These are phyloP conservation scores for Cichlasoma orientale DNA, from an alignment of 2,797 vertebrate species.

Conservation along the genomic window DNA sequence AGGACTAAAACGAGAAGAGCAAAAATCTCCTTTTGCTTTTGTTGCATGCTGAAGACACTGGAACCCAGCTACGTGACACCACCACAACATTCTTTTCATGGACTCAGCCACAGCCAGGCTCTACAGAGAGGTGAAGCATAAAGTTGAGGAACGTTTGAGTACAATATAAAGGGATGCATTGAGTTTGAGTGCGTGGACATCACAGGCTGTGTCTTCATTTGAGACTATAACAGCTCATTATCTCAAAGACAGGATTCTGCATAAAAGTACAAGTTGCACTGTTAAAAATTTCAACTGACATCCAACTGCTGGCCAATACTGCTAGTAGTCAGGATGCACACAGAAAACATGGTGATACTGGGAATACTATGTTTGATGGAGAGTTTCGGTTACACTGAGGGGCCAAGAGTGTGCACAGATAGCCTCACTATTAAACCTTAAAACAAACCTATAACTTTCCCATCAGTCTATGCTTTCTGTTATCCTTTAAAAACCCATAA, in stretches of 20 bases:
- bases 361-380: background rate
- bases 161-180: background rate
- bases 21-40: background rate
- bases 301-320: no score
- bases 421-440: background rate
- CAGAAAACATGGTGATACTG: background rate
- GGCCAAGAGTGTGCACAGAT: background rate
- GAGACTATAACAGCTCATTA: no score
- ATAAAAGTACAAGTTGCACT: no score
- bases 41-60: background rate
- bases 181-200: background rate
- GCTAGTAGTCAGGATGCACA: background rate
- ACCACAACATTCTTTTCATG: background rate
- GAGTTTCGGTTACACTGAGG: background rate
- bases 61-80: background rate
- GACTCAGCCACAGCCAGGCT: background rate
- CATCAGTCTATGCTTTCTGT: background rate
- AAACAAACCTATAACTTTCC: background rate
- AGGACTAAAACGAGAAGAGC: no score
- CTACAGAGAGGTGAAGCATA: background rate
- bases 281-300: background rate
- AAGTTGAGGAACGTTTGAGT: background rate
- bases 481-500: slow-evolving; percentile 3
- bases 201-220: background rate
- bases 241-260: no score